phyloP scores from a whole-genome alignment of 2,888 invertebrate genomes.

The Acronicta alni region DNA sequence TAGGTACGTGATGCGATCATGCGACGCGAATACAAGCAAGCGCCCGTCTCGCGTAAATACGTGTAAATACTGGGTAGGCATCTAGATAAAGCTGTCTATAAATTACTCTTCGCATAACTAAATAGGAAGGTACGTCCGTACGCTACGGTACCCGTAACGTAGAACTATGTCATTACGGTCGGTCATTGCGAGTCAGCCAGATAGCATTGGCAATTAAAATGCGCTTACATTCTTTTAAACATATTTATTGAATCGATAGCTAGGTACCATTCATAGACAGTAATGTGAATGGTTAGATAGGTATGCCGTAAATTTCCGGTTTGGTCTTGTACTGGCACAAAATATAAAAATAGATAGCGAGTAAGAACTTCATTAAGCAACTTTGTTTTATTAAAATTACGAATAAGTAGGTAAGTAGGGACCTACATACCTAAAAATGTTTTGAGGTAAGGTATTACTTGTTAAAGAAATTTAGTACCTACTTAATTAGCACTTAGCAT shows the following conservation, averaged over 20 bases:
- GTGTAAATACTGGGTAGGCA: constrained; percentile 72
- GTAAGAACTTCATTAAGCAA: no score
- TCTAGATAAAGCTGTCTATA: constrained; percentile 55
- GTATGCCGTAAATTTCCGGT: constrained; percentile 40
- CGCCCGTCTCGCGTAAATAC: constrained; percentile 72
- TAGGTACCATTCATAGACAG: constrained; percentile 31
- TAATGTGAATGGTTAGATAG: constrained; percentile 28
- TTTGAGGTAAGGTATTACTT: no score
- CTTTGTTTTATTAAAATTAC: no score
- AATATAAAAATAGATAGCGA: no score
- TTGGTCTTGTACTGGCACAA: neutral
- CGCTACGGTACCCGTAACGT: constrained; percentile 39
- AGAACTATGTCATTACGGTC: constrained; percentile 24
- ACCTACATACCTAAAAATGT: no score
- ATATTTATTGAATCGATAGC: constrained; percentile 10
- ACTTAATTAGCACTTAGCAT: no score
- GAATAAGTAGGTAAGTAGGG: no score
- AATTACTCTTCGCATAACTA: constrained; percentile 51
- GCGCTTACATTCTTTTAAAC: constrained; percentile 21
- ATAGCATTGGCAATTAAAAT: constrained; percentile 33
- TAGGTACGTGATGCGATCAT: constrained; percentile 72
- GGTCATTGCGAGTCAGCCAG: constrained; percentile 26
- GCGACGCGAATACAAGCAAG: constrained; percentile 70
- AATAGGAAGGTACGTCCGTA: constrained; percentile 36
- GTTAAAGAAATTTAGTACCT: no score